Base-by-base conservation (phyloP, 53 echinoderm and acorn worm genomes). In the Patiria pectinifera region DNA sequence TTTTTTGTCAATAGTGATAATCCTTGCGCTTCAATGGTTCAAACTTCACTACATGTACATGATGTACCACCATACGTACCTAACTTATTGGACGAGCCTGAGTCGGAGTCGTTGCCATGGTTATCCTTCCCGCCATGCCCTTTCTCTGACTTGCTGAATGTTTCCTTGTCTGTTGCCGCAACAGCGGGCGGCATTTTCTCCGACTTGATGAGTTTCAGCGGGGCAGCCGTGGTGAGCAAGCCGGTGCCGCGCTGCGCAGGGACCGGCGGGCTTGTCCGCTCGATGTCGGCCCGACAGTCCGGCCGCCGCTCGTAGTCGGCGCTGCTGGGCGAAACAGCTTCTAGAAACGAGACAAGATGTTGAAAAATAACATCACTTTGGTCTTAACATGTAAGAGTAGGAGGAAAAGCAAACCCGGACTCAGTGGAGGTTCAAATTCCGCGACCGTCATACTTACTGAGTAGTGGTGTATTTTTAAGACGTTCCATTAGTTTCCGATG, bases 161-260 rank as follows among this genome's bases (percentile, higher is more conserved):
- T 59, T 45, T 92, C 92, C 44, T 77, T 78, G 16, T 66, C 81
- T 14, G 35, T 69, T 48, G 81, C 81, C 0, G 22, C 81, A 46
- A 44, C 46, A 11, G 69, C 48, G 2, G 78, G 78, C 4, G 87
- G 25, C 78, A 78, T 78, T 45, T 90, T 90, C 82, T 90, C 90
- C 18, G 81, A 46, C 90, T 90, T 90, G 90, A 90, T 78, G 80
- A 70, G 90, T 90, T 81, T 90, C 48, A 46, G 90, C 70, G 81
- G 81, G 48, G 69, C 53, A 6, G 89, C 19, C 11, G 89, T 45
- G 61, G 80, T 21, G 45, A 62, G 44, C 18, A 63, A 44, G 44
- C 81, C 63, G 80, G 90, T 81, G 48, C 80, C 24, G 46, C 81
- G 90, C 69, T 90, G 47, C 63, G 81, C 44, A 11, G 69, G 80